Evolutionary conservation across 92 coral and sea anemone species (phyloP).

Genomic region (Phymanthus crucifer): DNA sequence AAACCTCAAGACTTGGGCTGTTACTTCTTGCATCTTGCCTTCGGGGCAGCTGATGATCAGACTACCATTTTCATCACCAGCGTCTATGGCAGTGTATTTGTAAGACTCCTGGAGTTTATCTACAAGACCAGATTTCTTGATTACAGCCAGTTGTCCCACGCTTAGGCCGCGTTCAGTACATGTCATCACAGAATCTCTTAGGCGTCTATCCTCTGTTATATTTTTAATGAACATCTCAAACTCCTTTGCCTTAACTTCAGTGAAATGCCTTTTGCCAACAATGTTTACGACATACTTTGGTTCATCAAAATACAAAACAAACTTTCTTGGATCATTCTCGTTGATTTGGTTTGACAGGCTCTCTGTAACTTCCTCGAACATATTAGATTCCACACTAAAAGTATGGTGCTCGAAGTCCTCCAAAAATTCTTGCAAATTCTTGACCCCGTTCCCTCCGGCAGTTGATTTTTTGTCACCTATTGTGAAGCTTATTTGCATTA

Average conservation of each 20-base stretch:
- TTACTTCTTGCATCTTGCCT: not conserved
- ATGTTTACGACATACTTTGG: not conserved
- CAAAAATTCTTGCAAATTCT: not conserved
- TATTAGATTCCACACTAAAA: not conserved
- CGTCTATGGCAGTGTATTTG: not conserved
- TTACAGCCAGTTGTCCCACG: not conserved
- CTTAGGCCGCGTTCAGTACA: not conserved
- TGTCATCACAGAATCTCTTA: not conserved
- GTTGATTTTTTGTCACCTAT: not conserved
- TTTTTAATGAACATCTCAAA: not conserved
- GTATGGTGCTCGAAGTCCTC: not conserved
- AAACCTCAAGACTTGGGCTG: slow-evolving; percentile 5
- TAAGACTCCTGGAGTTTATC: not conserved
- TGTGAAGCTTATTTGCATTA: not conserved
- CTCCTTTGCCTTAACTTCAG: not conserved
- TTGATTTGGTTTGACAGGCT: not conserved
- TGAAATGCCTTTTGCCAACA: not conserved
- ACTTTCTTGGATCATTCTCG: too few relatives aligned
- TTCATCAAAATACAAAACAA: not conserved
- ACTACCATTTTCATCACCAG: not conserved
- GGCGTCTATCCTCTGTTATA: not conserved
- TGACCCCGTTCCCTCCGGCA: not conserved
- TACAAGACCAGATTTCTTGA: not conserved
- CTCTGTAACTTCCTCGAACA: slow-evolving; percentile 1
- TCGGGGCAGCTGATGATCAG: not conserved